Evolutionary conservation across 2,888 invertebrate genomes (phyloP), one percentile per base, ranked within the genome.

Genomic region (Lepidocyrtinus sp.): DNA sequence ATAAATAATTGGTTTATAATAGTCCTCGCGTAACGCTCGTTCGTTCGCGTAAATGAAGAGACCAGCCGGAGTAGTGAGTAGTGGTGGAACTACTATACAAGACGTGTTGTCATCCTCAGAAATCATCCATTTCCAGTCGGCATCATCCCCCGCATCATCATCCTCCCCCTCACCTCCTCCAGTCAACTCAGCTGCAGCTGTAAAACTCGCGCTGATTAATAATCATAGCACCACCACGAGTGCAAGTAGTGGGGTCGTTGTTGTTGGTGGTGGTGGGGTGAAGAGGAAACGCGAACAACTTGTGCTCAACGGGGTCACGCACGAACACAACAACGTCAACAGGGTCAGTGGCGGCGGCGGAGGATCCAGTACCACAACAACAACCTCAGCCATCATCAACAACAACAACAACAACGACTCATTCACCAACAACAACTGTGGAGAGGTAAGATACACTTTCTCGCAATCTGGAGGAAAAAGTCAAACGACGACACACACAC

Each of bases 1-100:
- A 12, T n/a, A n/a, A 36, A 5, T 36, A 12, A 36, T 36, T 12
- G 36, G 36, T 5, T 5, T 12, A 36, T 36, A 5, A 5, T 36
- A 7, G 5, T 36, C 12, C 36, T 36, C 36, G 5, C 36, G 36
- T 5, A 69, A 27, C 1, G 22, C 27, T 26, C 26, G 50, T 46
- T 24, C 46, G 24, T 24, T 45, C 68, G 69, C 59, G 36, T 75
- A 75, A 75, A 75, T 75, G 75, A 75, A 75, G 75, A 75, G 75
- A 75, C 75, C 75, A 68, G 67, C 50, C 25, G 65, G 46, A 17
- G 26, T 36, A 25, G 62, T 62, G 26, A 45, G 62, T n/a, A 61
- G 72, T 63, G 17, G 63, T n/a, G 27, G 9, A 12, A 36, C 36
- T 36, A 36, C 36, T 36, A 36, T 36, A n/a, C n/a, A n/a, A n/a